These are phyloP conservation scores for Nemopilema nomurai DNA, from an alignment of 30 jellyfish, hydroid and myxozoan species.

Conservation along the genomic window DNA sequence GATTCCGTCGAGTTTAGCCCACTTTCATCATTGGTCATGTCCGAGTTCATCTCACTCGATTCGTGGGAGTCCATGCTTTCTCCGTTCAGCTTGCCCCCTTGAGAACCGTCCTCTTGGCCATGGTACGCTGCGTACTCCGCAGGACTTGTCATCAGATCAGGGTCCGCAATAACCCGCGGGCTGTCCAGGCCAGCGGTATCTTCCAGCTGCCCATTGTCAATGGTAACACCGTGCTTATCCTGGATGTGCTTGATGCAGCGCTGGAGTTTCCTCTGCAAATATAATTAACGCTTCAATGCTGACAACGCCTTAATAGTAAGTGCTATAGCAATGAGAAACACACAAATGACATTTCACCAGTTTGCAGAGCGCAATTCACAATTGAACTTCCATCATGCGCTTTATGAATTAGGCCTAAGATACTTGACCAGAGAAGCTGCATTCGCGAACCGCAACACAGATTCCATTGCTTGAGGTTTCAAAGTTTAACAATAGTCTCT, in stretches of 20 bases:
- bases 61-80: conserved; percentile 23
- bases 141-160: conserved; percentile 13
- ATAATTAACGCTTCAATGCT: not conserved
- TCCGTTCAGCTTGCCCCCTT: conserved; percentile 31
- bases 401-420: too few relatives aligned
- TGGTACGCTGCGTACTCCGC: not conserved
- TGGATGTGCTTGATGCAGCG: conserved; percentile 60
- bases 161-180: conserved; percentile 43
- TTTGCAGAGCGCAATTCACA: not conserved
- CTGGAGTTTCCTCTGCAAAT: conserved; percentile 61
- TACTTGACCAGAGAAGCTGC: too few relatives aligned
- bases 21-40: conserved; percentile 6
- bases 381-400: not conserved
- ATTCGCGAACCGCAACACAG: too few relatives aligned
- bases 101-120: conserved; percentile 11
- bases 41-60: not conserved
- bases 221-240: conserved; percentile 57
- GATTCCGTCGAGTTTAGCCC: not conserved
- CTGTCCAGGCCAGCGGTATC: conserved; percentile 9
- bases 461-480: not conserved
- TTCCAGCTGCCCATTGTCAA: conserved; percentile 7
- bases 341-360: too few relatives aligned
- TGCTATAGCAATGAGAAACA: not conserved
- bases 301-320: not conserved
- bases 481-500: not conserved